Conservation (phyloP, 1,140 invertebrate genomes). For the Homarus americanus region DNA sequence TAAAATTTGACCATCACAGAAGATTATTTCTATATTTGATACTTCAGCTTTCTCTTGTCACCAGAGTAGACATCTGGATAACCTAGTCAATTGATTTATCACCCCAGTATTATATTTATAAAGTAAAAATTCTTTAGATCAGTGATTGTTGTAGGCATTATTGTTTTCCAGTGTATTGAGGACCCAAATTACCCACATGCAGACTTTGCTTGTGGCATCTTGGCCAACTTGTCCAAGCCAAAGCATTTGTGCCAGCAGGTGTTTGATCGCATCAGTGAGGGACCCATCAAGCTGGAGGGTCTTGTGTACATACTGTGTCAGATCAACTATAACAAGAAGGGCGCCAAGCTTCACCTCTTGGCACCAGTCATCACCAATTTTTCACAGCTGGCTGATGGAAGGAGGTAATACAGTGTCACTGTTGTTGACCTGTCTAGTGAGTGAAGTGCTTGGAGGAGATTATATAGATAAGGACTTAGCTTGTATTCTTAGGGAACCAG, state of each 20-base stretch:
- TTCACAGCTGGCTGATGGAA: conserved; percentile 49
- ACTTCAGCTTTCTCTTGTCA: too few relatives aligned
- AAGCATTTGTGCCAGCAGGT: conserved; percentile 40
- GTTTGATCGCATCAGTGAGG: background rate
- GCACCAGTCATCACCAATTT: conserved; percentile 61
- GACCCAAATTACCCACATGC: conserved; percentile 46
- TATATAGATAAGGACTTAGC: too few relatives aligned
- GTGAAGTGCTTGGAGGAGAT: too few relatives aligned
- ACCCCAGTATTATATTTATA: too few relatives aligned
- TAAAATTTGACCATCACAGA: background rate
- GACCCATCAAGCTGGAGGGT: conserved; percentile 23
- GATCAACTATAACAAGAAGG: conserved; percentile 56
- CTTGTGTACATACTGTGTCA: conserved; percentile 47
- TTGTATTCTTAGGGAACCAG: too few relatives aligned
- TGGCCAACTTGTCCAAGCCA: conserved; percentile 47
- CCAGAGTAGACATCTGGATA: too few relatives aligned
- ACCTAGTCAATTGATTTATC: too few relatives aligned
- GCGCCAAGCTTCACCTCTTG: conserved; percentile 51
- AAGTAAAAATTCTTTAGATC: too few relatives aligned
- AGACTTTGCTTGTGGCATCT: conserved; percentile 56
- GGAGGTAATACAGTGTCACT: too few relatives aligned
- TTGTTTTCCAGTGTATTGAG: conserved; percentile 32
- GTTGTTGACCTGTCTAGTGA: too few relatives aligned
- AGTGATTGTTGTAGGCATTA: background rate
- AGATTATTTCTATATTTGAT: too few relatives aligned